Evolutionary conservation across 2,888 invertebrate species (phyloP), one percentile per base, ranked within the genome.

Genomic region (Sericinus montela): DNA sequence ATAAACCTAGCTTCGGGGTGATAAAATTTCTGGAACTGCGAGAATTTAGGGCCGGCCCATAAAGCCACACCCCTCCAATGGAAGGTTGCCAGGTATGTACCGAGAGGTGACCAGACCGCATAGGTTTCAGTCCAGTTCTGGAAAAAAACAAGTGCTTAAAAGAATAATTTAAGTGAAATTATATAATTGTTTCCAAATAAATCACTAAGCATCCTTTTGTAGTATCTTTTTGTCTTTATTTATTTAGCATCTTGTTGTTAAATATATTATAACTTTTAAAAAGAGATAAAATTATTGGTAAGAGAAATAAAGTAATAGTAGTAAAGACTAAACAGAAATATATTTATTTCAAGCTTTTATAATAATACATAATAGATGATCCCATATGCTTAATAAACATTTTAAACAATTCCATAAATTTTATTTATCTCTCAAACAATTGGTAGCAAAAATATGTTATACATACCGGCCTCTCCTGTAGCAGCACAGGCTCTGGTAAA

Each of bases 31-130:
- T 95, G 96, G 67, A 98, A 95, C 80, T 98, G 97, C 0, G 93
- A 91, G 85, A 97, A 99, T 65, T 94, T 93, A 16, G 97, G 96
- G 0, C 99, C 99, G 13, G 98, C 99, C 99, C 99, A 99, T 38
- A 99, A 89, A 0, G 97, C 98, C 42, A 99, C 97, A 48, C 99
- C 99, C 55, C 95, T 92, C 80, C 94, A 94, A 73, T 99, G 99
- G 88, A 98, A 97, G 0, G 99, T 99, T 0, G 98, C 94, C 59
- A 99, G 89, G 77, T 97, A 99, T 0, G 98, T 98, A 38, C 99
- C 99, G 32, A 97, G 88, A 0, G 99, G 99, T 1, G 99, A 99
- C 99, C 99, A 99, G 62, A 96, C 94, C 1, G 98, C 96, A 63
- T 97, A 97, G 0, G 97, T 97, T 71, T 98, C 98, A 0, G 98